Evolutionary conservation across 2,888 invertebrate genomes (phyloP).

Genomic region (Ditula angustiorana): DNA sequence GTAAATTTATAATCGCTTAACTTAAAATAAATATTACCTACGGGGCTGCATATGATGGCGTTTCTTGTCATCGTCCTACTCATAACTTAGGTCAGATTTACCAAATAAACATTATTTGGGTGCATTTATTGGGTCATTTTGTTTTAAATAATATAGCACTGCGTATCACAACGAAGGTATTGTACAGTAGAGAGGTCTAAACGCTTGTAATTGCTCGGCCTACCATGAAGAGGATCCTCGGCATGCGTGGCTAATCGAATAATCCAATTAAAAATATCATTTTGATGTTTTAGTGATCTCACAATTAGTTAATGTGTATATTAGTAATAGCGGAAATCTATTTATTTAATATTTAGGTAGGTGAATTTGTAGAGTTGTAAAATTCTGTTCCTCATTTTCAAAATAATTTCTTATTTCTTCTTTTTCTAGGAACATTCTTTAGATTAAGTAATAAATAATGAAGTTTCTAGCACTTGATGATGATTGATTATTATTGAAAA

Average conservation of each 20-base stretch:
- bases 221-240: constrained; percentile 4
- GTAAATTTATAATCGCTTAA: background rate
- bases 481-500: constrained; percentile 4
- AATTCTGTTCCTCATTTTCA: background rate
- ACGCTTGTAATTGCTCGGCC: constrained; percentile 2
- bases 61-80: background rate
- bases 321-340: constrained; percentile 42
- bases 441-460: no score
- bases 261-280: constrained; percentile 41
- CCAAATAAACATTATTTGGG: constrained; percentile 22
- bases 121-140: constrained; percentile 25
- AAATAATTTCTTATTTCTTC: background rate
- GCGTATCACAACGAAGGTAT: background rate
- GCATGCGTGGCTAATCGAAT: constrained; percentile 14
- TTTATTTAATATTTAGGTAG: constrained; percentile 43
- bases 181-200: constrained; percentile 28
- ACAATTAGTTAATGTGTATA: constrained; percentile 44
- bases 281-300: constrained; percentile 66
- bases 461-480: no score
- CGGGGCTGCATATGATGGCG: background rate
- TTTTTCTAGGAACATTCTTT: no score
- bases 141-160: background rate
- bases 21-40: background rate
- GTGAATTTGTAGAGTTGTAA: constrained; percentile 29
- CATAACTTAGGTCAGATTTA: constrained; percentile 10